phyloP scores from a whole-genome alignment of 2,888 invertebrate species.

The Polydrusus pterygomalis region DNA sequence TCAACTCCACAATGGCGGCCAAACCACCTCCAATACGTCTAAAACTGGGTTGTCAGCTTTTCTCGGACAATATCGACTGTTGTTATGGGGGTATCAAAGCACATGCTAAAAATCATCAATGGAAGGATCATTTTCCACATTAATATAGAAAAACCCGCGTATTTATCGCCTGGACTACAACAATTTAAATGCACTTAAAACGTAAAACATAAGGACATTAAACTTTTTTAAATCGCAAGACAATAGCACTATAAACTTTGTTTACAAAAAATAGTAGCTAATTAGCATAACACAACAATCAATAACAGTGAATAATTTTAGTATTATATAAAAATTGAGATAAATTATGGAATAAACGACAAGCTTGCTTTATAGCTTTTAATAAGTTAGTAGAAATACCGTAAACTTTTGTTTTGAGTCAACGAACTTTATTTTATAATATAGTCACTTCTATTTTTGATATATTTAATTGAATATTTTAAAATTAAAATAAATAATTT shows the following conservation, averaged over 20 bases:
- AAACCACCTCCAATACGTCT: too few species aligned
- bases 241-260: not conserved
- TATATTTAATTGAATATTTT: too few species aligned
- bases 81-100: too few species aligned
- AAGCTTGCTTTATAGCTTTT: not conserved
- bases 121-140: too few species aligned
- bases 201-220: too few species aligned
- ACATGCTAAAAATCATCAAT: too few species aligned
- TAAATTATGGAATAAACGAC: slow-evolving; percentile 7
- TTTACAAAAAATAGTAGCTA: not conserved
- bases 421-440: slow-evolving; percentile 4
- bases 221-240: not conserved
- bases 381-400: slow-evolving; percentile 17
- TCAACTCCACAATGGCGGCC: too few species aligned
- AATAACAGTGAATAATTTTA: slow-evolving; percentile 3
- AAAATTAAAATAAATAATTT: not conserved
- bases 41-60: too few species aligned
- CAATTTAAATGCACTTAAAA: too few species aligned
- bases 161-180: too few species aligned
- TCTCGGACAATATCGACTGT: too few species aligned
- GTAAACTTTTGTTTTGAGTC: slow-evolving; percentile 8
- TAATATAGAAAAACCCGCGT: too few species aligned
- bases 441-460: not conserved
- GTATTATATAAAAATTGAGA: not conserved
- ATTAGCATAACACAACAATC: not conserved